Evolutionary conservation across 2,113 vertebrate species (phyloP).

Genomic region (Pleuronectes platessa): DNA sequence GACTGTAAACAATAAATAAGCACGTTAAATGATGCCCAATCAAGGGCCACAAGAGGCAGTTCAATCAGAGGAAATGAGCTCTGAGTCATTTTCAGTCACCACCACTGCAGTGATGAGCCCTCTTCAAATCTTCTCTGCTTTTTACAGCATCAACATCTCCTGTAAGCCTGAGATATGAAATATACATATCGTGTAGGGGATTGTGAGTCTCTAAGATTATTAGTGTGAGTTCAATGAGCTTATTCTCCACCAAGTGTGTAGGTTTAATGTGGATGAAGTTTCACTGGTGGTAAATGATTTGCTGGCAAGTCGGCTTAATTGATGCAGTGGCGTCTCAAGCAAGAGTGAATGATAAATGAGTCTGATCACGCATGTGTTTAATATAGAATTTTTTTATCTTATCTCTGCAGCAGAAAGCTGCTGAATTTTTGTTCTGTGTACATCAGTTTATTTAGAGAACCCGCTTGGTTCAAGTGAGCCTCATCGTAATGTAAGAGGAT

Average conservation of each 20-base stretch:
- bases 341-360: conserved; percentile 23
- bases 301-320: conserved; percentile 43
- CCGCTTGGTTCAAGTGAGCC: too few species aligned
- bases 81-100: conserved; percentile 34
- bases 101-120: neutral
- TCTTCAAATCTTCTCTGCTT: neutral
- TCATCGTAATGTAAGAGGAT: too few species aligned
- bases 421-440: neutral
- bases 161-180: neutral
- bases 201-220: conserved; percentile 6
- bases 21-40: conserved; percentile 57
- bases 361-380: conserved; percentile 19
- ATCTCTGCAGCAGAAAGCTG: conserved; percentile 18
- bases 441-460: neutral
- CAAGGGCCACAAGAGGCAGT: conserved; percentile 36
- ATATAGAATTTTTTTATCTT: conserved; percentile 15
- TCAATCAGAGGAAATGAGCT: conserved; percentile 32
- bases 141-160: neutral
- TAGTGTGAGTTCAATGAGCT: conserved; percentile 6
- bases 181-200: neutral
- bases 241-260: conserved; percentile 14
- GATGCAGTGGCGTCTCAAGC: conserved; percentile 27
- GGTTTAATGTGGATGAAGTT: neutral
- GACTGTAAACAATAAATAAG: conserved; percentile 62
- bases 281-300: conserved; percentile 34